Percentiles rank a stretch among this genome's conserved stretches.
Evolutionary conservation across 92 coral and sea anemone species (phyloP).

Genomic region (Porites divaricata): DNA sequence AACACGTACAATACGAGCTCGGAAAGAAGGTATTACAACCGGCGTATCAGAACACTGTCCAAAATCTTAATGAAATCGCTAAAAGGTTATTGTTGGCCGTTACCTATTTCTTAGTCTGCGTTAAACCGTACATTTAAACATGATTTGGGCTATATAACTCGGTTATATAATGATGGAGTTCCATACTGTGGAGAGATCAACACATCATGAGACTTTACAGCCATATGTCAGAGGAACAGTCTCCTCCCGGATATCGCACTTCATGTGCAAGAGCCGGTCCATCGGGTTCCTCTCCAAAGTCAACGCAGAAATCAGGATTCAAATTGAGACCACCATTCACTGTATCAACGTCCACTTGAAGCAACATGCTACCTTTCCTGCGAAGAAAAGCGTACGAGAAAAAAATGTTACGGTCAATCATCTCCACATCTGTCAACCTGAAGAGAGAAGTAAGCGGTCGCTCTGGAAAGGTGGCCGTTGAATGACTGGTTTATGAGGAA

Average conservation of each 20-base stretch:
- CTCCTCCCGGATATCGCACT: constrained; percentile 98
- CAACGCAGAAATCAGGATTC: constrained; percentile 92
- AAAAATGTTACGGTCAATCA: neutral
- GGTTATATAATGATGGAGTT: neutral
- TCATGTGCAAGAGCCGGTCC: constrained; percentile 98
- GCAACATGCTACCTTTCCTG: constrained; percentile 95
- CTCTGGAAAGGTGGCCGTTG: neutral
- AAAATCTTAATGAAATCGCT: neutral
- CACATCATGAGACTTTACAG: constrained; percentile 34
- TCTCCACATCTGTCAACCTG: neutral
- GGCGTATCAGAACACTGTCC: neutral
- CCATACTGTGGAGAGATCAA: neutral
- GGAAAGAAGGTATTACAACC: neutral
- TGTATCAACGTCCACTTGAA: constrained; percentile 82
- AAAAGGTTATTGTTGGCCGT: neutral
- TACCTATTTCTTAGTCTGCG: neutral
- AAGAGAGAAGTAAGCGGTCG: neutral
- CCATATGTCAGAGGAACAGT: constrained; percentile 98
- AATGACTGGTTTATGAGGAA: neutral
- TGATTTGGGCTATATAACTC: neutral
- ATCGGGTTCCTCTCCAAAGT: constrained; percentile 96
- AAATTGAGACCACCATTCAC: constrained; percentile 89
- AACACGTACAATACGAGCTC: neutral
- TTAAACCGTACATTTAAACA: neutral
- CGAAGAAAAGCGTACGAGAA: neutral